phyloP scores from a whole-genome alignment of 2,888 invertebrate genomes.

The Euzetes globulus region DNA sequence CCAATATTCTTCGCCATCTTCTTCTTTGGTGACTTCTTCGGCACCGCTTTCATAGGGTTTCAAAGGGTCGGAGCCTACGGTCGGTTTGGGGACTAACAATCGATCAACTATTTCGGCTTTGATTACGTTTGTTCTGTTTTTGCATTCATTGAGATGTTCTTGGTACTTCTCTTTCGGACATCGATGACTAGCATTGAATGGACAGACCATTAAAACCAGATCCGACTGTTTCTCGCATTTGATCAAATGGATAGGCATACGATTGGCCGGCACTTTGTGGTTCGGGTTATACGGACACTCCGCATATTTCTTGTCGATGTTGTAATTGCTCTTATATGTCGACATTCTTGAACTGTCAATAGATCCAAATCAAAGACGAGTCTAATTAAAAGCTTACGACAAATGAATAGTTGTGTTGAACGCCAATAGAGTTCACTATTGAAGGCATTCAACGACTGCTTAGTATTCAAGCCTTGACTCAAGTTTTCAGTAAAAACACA shows the following conservation, averaged over 20 bases:
- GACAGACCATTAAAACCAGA: not conserved
- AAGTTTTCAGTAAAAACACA: too few relatives aligned
- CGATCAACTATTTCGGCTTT: not conserved
- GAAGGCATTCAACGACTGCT: not conserved
- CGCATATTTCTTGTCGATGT: not conserved
- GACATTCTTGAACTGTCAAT: not conserved
- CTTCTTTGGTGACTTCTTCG: not conserved
- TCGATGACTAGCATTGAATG: constrained; percentile 12
- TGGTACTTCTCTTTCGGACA: not conserved
- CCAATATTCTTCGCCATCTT: not conserved
- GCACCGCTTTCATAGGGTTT: not conserved
- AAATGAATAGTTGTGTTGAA: not conserved
- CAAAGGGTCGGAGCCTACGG: not conserved
- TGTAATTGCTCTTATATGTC: not conserved
- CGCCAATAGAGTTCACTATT: not conserved
- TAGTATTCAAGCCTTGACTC: too few relatives aligned
- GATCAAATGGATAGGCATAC: not conserved
- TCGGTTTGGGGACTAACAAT: not conserved
- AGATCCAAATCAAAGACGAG: not conserved
- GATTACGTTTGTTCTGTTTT: not conserved
- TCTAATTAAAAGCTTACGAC: not conserved
- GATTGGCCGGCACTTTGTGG: constrained; percentile 2
- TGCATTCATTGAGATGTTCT: not conserved
- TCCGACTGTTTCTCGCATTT: not conserved
- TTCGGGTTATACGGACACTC: constrained; percentile 2